Evolutionary conservation across 2,888 invertebrate species (phyloP), one percentile per base, ranked within the genome.

Genomic region (Dexiosoma caninum): DNA sequence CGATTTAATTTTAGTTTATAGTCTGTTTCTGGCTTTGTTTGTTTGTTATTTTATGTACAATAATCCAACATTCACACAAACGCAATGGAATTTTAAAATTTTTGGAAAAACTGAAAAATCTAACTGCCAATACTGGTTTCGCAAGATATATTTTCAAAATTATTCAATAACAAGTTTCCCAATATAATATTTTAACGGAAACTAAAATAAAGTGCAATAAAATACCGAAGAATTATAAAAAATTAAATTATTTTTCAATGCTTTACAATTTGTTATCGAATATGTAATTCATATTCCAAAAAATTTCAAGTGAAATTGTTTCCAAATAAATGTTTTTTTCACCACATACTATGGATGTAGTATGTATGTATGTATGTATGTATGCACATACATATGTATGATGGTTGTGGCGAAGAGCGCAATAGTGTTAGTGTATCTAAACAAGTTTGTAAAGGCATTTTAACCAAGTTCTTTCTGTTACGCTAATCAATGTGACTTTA

Each of bases 361-460:
- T n/a, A n/a, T n/a, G n/a, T n/a, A n/a, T n/a, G n/a, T n/a, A n/a
- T n/a, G n/a, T n/a, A n/a, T n/a, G n/a, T n/a, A n/a, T n/a, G n/a
- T n/a, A n/a, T n/a, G n/a, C n/a, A n/a, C 57, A 46, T 49, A 70
- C 66, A 79, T 51, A 55, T 64, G n/a, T n/a, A n/a, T n/a, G n/a
- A n/a, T 79, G 70, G 19, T 57, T 49, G 62, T 51, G 37, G 40
- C 53, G 9, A n/a, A 59, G 42, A 55, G 55, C 49, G 53, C 37
- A 30, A 32, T 19, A 76, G 83, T 82, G 51, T 78, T 60, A 55
- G 76, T 85, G 84, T 84, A 82, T 84, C 84, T 85, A 84, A 84
- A 85, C 85, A 85, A 85, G 86, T 85, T 85, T 85, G 82, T 81
- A 83, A 10, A 83, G 81, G 82, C 83, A 84, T 80, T 69, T 62